Evolutionary conservation across 2,113 vertebrate genomes (phyloP).

Genomic region (Cricetomys ansorgei): DNA sequence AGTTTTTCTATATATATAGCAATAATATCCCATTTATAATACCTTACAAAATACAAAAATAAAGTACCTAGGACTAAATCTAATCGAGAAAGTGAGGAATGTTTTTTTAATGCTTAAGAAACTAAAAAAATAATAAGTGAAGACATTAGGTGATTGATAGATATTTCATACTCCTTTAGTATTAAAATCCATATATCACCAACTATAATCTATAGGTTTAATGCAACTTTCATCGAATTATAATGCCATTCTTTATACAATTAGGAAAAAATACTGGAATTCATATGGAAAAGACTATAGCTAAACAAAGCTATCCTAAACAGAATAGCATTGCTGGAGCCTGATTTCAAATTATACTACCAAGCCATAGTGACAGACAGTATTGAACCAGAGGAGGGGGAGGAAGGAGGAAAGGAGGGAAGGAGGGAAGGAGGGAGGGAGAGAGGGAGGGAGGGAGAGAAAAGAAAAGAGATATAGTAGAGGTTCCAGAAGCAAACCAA

Average conservation of each 20-base stretch:
- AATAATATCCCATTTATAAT: neutral
- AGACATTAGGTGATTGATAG: neutral
- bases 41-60: neutral
- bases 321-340: neutral
- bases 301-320: neutral
- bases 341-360: neutral
- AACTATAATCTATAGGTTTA: neutral
- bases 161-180: neutral
- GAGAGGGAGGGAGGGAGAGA: fast-evolving
- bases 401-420: neutral
- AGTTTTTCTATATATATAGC: neutral
- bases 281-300: neutral
- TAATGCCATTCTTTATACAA: neutral
- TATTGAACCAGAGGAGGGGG: neutral
- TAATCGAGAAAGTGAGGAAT: neutral
- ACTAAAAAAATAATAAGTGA: neutral
- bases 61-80: neutral
- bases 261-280: neutral
- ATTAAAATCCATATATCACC: neutral
- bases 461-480: no score
- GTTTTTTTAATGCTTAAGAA: no score
- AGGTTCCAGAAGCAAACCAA: neutral
- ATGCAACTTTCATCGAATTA: neutral
- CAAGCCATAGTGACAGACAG: neutral
- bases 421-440: neutral